Conservation (phyloP, 2,113 vertebrate species). For the Spilogale gracilis region DNA sequence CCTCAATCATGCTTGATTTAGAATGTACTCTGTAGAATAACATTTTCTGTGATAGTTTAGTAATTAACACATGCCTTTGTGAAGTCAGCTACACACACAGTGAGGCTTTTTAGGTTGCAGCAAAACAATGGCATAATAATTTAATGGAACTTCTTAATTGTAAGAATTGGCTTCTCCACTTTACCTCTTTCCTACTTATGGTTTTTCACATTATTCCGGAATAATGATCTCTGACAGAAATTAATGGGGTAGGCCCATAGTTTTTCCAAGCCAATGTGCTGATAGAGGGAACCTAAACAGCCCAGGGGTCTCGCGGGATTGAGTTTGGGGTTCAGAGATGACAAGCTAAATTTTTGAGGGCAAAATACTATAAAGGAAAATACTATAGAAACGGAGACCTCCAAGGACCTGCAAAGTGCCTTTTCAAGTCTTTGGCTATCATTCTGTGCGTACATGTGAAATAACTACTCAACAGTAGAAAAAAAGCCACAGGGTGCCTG, state of each 20-base stretch:
- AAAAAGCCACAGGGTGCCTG: neutral
- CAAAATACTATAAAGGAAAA: neutral
- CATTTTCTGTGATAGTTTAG: neutral
- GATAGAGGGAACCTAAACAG: neutral
- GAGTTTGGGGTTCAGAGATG: neutral
- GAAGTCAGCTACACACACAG: neutral
- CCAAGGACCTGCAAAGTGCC: neutral
- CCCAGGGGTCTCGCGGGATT: neutral
- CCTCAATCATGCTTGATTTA: constrained; percentile 24
- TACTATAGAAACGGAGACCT: neutral
- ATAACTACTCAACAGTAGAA: neutral
- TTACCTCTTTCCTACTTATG: neutral
- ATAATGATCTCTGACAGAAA: constrained; percentile 14
- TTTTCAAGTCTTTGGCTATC: neutral
- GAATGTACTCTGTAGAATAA: neutral
- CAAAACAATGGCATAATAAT: constrained; percentile 13
- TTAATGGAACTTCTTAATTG: neutral
- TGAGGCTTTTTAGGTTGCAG: constrained; percentile 1
- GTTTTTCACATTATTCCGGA: neutral
- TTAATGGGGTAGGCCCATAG: neutral
- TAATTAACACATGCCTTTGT: constrained; percentile 33
- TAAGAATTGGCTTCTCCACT: neutral
- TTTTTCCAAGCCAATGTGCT: neutral
- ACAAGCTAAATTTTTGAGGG: neutral
- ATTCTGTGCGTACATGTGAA: neutral